A percentile compares a stretch with the other conserved stretches of the same genome.
Conservation (phyloP, 1,140 invertebrate species). For the Drosophila albomicans region DNA sequence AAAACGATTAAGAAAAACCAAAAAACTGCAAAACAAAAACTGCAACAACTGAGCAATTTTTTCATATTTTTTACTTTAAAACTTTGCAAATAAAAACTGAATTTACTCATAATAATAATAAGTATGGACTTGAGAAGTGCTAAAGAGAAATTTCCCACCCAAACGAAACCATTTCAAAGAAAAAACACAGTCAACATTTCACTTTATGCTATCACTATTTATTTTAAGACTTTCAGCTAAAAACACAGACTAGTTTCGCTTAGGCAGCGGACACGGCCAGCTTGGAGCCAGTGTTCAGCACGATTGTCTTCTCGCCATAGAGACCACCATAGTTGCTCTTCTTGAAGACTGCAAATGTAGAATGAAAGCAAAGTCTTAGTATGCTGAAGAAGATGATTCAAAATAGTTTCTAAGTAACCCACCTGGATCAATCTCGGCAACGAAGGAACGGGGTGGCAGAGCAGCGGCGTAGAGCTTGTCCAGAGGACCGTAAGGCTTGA, state of each 20-base stretch:
- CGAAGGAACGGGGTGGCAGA: constrained; percentile 76
- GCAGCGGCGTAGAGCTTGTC: constrained; percentile 72
- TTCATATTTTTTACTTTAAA: constrained; percentile 82
- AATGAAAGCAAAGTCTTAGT: constrained; percentile 21
- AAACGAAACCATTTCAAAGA: neutral
- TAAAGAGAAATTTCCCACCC: neutral
- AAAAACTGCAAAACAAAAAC: constrained; percentile 16
- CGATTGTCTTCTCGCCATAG: constrained; percentile 51
- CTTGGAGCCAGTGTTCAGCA: constrained; percentile 60
- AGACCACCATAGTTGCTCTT: constrained; percentile 64
- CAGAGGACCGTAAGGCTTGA: constrained; percentile 64
- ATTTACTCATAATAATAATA: constrained; percentile 69
- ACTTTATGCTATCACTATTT: constrained; percentile 76
- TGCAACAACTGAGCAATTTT: constrained; percentile 68
- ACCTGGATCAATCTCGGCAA: constrained; percentile 80
- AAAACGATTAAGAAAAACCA: constrained; percentile 63
- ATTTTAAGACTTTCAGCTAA: constrained; percentile 58
- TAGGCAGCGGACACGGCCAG: constrained; percentile 62
- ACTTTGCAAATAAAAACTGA: constrained; percentile 77
- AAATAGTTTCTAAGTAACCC: constrained; percentile 21
- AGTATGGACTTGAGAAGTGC: neutral
- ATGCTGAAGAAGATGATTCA: neutral
- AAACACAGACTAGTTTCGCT: constrained; percentile 12
- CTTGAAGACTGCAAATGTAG: constrained; percentile 57
- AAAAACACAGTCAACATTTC: constrained; percentile 10